phyloP scores from a whole-genome alignment of 2,797 vertebrate genomes.

The Tangara arthus region DNA sequence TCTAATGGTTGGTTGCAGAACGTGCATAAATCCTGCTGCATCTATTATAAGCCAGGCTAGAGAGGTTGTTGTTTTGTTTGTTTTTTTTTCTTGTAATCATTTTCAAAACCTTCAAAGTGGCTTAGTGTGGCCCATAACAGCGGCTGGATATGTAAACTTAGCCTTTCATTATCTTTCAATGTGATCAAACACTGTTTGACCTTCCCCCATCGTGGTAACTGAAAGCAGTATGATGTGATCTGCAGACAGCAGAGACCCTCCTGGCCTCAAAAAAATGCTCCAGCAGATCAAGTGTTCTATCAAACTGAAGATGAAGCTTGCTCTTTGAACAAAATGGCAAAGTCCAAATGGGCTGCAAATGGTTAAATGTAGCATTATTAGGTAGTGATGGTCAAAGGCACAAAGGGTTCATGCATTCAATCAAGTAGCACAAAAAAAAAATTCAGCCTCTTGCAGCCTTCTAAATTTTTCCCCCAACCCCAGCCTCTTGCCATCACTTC shows the following conservation, averaged over 20 bases:
- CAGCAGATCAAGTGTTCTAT: constrained; percentile 66
- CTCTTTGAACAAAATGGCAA: constrained; percentile 80
- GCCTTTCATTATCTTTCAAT: constrained; percentile 75
- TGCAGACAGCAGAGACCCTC: constrained; percentile 45
- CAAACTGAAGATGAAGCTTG: constrained; percentile 81
- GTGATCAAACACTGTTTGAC: constrained; percentile 70
- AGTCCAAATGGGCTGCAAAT: constrained; percentile 77
- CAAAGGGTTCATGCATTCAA: constrained; percentile 79
- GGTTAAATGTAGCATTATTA: constrained; percentile 73
- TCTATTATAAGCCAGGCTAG: constrained; percentile 73
- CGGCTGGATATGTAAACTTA: constrained; percentile 77
- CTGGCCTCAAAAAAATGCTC: neutral
- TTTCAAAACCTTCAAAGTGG: constrained; percentile 75
- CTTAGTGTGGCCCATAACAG: constrained; percentile 78
- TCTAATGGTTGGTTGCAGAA: constrained; percentile 75
- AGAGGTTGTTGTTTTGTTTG: constrained; percentile 59
- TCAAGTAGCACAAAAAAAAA: constrained; percentile 76
- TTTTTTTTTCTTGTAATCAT: neutral
- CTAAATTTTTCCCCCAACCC: constrained; percentile 74
- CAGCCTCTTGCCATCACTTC: constrained; percentile 79
- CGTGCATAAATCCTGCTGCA: constrained; percentile 77
- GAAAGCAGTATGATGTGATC: constrained; percentile 69
- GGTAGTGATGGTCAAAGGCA: constrained; percentile 82
- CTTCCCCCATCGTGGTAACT: constrained; percentile 73
- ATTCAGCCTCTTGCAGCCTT: constrained; percentile 74